Base-by-base conservation (phyloP, 2,888 invertebrate species). In the Pyrocoelia pectoralis region DNA sequence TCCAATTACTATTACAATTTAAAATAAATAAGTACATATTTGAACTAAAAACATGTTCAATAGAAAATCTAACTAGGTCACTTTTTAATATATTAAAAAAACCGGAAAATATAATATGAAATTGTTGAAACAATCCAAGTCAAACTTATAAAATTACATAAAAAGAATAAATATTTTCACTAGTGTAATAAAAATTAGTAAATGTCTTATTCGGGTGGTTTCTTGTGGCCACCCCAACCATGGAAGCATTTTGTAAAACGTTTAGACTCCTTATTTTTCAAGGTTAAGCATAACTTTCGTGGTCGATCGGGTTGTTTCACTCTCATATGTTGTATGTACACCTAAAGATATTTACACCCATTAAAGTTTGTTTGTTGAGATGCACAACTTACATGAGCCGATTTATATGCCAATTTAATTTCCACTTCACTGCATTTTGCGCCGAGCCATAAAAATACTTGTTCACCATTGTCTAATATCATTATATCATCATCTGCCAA, bases 401-500 rank as follows among this genome's bases (percentile, higher is more conserved):
- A 98, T 84, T 99, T 98, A 80, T 95, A 97, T 0, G 98, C 97
- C 56, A 99, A 85, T 83, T 99, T 99, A 63, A 98, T 96, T 84
- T 99, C 99, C 2, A 99, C 98, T 83, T 99, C 98, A 61, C 97
- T 97, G 77, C 98, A 97, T 73, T 93, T 92, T 58, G 96, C 90
- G 8, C 99, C 99, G 57, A 98, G 87, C 99, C 99, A 99, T 56
- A 99, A 85, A 83, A 97, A 99, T 58, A 99, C 95, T 82, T 97
- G 95, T 74, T 95, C 94, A 2, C 99, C 99, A 79, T 97, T 98
- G 82, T 99, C 99, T 71, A 99, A 84, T 71, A 99, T 95, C 99
- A 99, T 99, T 33, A 99, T 98, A 81, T 99, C 99, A 80, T 99
- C 98, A 82, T 99, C 98, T 1, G 98, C 98, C 72, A 99, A 85